A percentile compares a stretch with the other conserved stretches of the same genome.
These are phyloP conservation scores for Solenodon paradoxus DNA, from an alignment of 2,113 vertebrate genomes.

Conservation along the genomic window DNA sequence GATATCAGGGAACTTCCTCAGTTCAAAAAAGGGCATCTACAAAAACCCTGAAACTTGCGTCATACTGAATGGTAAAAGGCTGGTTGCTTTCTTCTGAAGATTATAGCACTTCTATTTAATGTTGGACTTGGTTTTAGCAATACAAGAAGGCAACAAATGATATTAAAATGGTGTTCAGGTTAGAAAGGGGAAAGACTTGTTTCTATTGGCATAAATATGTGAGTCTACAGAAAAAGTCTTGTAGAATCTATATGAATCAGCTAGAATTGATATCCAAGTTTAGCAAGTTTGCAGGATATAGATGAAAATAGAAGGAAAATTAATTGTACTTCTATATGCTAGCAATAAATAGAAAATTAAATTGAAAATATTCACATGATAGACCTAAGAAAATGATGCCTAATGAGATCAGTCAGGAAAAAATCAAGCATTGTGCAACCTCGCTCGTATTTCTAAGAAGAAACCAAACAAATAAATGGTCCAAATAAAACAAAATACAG, in stretches of 20 bases:
- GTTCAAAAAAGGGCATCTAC: neutral
- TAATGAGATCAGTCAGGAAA: too few species aligned
- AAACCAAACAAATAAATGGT: too few species aligned
- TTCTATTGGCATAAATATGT: neutral
- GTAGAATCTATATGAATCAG: neutral
- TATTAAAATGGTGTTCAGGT: neutral
- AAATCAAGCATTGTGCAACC: too few species aligned
- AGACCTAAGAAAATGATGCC: too few species aligned
- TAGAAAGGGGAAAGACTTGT: neutral
- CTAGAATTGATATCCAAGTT: neutral
- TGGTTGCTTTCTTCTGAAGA: too few species aligned
- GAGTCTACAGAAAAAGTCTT: neutral
- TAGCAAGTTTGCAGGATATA: neutral
- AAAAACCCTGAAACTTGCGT: neutral
- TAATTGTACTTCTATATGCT: neutral
- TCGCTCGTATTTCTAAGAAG: too few species aligned
- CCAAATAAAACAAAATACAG: too few species aligned
- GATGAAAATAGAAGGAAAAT: neutral
- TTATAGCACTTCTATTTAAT: neutral
- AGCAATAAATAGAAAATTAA: neutral
- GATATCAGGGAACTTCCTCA: neutral
- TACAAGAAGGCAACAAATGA: neutral
- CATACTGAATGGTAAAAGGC: too few species aligned
- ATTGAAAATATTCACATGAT: neutral
- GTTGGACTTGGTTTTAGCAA: neutral